Evolutionary conservation across 2,888 invertebrate genomes (phyloP), one percentile per base, ranked within the genome.

Genomic region (Ochropleura leucogaster): DNA sequence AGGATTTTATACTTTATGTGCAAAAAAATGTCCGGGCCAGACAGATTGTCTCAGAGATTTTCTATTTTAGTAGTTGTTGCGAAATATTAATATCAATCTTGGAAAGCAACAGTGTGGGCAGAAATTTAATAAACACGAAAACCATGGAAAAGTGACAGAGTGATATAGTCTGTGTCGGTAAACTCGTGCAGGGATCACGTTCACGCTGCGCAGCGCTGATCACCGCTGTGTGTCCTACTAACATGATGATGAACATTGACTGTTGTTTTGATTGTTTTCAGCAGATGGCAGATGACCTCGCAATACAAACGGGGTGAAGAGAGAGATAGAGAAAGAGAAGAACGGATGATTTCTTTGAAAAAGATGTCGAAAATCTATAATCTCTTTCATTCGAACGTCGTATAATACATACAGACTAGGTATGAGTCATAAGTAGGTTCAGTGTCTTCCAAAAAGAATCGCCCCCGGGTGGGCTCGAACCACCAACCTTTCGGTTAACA

Each of bases 401-500:
- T 51, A 51, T 55, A 55, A 12, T 12, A 55, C 20, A 30, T 14
- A 30, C 7, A 14, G 30, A 55, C 14, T 57, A 59, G 3, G 16
- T 68, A 51, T 0, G 14, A 42, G 5, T 69, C 5, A 3, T 47
- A 44, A 4, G 12, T 42, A 18, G 8, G 7, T 30, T 30, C 30
- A 46, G 4, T 42, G 47, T 10, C 4, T 18, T 14, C 18, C 7
- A 72, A 49, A 62, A 77, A 53, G 40, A 18, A 0, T 4, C 46
- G 40, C 51, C 60, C 53, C 71, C 47, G 62, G 53, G 71, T 62
- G 60, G 70, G 42, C 42, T 55, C 30, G 60, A 49, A 70, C 70
- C 62, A 78, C 53, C 60, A 62, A 98, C 98, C 98, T 98, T 98
- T 98, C 98, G 98, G 98, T 98, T 98, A 98, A 98, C 98, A 98